Evolutionary conservation across 1,140 invertebrate species (phyloP), one percentile per base, ranked within the genome.

Genomic region (Cotesia typhae): DNA sequence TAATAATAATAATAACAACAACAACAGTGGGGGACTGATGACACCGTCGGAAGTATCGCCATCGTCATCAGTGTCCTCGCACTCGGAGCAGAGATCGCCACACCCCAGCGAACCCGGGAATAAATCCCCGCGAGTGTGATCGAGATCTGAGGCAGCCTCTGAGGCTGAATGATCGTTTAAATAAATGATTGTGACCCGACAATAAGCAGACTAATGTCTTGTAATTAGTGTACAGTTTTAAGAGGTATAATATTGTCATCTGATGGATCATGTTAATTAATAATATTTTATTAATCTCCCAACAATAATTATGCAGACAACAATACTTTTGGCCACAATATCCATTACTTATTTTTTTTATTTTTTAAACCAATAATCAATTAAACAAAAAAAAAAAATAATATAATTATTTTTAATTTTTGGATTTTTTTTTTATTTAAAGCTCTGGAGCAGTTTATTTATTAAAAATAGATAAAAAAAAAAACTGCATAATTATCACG

Each of bases 191-290:
- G 20, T 67, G 2, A 57, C 37, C 84, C 84, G 86, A 87, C 86
- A 87, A 87, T 87, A 84, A 87, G 41, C 79, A 80, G 78, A 83
- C 81, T 81, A 37, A 78, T 71, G 80, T 76, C 76, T 85, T 86
- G 83, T 86, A 87, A 87, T 86, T 87, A 87, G 85, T 87, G 85
- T 87, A 87, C 84, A 86, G 81, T 81, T 77, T 53, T 36, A 74
- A 74, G 74, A 75, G 74, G 52, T 59, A 53, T 41, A 37, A 61
- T 59, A 65, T 61, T 52, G 20, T 67, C 70, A 59, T 63, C 51
- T 37, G 20, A 0, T 57, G 37, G 38, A 17, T 73, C 67, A 73
- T 64, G 72, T 63, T 67, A 35, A 41, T 63, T 28, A 28, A 28
- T 28, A 28, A 5, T 52, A 4, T 38, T 4, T 36, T 28, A 35